Conservation (phyloP, 2,797 vertebrate species). For the Acanthurus leucopareius region DNA sequence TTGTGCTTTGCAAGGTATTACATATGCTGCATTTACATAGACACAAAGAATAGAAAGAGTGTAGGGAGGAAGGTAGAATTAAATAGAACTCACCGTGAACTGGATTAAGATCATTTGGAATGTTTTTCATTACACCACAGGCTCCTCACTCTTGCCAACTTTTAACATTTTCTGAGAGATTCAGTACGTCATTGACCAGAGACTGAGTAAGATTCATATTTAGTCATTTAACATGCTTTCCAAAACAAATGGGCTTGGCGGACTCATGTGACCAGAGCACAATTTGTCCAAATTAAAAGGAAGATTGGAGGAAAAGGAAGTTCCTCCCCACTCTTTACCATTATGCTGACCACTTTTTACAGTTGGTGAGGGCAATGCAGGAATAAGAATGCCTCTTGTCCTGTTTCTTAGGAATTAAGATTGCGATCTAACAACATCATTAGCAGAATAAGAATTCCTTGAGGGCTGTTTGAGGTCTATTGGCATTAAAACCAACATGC, state of each 20-base stretch:
- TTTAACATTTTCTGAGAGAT: constrained; percentile 6
- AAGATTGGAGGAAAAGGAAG: constrained; percentile 39
- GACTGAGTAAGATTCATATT: constrained; percentile 14
- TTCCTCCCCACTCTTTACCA: constrained; percentile 27
- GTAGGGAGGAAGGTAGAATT: background rate
- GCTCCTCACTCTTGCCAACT: constrained; percentile 6
- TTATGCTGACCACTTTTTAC: constrained; percentile 24
- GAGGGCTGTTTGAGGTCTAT: constrained; percentile 23
- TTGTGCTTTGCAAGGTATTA: background rate
- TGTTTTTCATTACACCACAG: constrained; percentile 6
- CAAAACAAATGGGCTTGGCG: constrained; percentile 2
- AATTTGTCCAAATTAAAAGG: constrained; percentile 45
- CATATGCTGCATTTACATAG: background rate
- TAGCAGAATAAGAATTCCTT: background rate
- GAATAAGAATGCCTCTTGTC: constrained; percentile 6
- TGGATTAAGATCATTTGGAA: background rate
- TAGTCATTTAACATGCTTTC: constrained; percentile 4
- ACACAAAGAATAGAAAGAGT: background rate
- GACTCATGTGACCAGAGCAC: background rate
- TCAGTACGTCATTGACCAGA: constrained; percentile 10
- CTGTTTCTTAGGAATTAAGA: constrained; percentile 4
- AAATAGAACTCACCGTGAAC: background rate
- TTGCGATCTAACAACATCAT: background rate
- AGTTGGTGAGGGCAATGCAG: constrained; percentile 6
- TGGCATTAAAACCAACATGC: constrained; percentile 25